Percentiles rank a stretch among this genome's conserved stretches.
Evolutionary conservation across 2,888 invertebrate genomes (phyloP).

Genomic region (Phymatocera aterrima): DNA sequence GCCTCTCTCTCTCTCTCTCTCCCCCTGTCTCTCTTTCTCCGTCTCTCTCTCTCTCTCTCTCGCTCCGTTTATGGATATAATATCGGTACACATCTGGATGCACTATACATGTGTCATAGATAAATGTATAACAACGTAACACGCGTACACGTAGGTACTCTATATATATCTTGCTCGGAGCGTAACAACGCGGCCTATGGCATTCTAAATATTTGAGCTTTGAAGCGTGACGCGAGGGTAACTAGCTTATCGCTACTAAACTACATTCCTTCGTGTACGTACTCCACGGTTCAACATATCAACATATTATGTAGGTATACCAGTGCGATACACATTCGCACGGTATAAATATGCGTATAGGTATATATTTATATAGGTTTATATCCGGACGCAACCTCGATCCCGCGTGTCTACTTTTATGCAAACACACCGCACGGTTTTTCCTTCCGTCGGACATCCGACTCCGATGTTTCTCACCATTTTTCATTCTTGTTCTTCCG

Average conservation of each 20-base stretch:
- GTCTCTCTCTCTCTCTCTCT: neutral
- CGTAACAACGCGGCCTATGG: constrained; percentile 44
- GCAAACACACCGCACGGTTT: neutral
- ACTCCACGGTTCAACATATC: neutral
- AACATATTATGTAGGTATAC: neutral
- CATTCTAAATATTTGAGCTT: constrained; percentile 62
- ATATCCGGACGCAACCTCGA: neutral
- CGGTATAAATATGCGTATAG: no score
- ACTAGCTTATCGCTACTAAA: constrained; percentile 43
- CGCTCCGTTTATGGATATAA: neutral
- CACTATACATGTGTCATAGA: neutral
- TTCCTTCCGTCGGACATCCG: neutral
- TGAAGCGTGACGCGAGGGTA: constrained; percentile 49
- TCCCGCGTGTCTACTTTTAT: neutral
- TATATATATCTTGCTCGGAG: neutral
- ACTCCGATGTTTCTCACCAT: no score
- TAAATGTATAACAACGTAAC: neutral
- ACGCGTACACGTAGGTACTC: neutral
- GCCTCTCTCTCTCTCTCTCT: neutral
- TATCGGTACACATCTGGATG: neutral
- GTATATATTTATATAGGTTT: neutral
- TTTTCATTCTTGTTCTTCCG: no score
- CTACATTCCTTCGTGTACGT: constrained; percentile 38
- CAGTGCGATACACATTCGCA: neutral
- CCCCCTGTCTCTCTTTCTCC: neutral